These are phyloP conservation scores for Carpatolechia fugitivella DNA, from an alignment of 2,888 invertebrate species.

Conservation along the genomic window DNA sequence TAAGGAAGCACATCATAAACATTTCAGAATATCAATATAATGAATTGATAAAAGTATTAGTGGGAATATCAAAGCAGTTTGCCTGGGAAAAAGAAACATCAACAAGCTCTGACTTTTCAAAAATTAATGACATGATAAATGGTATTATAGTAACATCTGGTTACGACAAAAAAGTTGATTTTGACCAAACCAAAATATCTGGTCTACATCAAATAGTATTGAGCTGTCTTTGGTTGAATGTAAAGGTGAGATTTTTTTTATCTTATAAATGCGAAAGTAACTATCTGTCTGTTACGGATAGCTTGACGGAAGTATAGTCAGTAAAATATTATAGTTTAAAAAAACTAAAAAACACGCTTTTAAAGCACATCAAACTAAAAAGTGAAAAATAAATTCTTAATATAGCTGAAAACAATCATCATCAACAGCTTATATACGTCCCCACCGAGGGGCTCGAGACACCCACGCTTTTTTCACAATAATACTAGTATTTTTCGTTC, in stretches of 20 bases:
- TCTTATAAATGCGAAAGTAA: too few species aligned
- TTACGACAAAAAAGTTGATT: slow-evolving; percentile 35
- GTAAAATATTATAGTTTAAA: too few species aligned
- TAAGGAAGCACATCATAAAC: slow-evolving; percentile 39
- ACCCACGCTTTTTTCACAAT: too few species aligned
- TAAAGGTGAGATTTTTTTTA: slow-evolving; percentile 85
- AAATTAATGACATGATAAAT: slow-evolving; percentile 86
- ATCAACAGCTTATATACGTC: too few species aligned
- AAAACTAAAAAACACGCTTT: too few species aligned
- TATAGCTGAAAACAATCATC: too few species aligned
- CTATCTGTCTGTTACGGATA: too few species aligned
- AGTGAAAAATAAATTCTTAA: too few species aligned
- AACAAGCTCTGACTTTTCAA: slow-evolving; percentile 84
- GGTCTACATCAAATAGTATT: slow-evolving; percentile 83
- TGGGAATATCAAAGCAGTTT: slow-evolving; percentile 60
- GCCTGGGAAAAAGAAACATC: slow-evolving; percentile 50
- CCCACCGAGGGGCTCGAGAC: too few species aligned
- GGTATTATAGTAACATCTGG: slow-evolving; percentile 73
- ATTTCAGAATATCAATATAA: slow-evolving; percentile 33
- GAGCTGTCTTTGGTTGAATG: slow-evolving; percentile 87
- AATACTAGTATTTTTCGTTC: too few species aligned
- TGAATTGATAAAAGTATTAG: slow-evolving; percentile 44
- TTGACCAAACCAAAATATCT: slow-evolving; percentile 69
- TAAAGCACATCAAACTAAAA: too few species aligned
- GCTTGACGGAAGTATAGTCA: too few species aligned